Conservation (phyloP, 1,140 invertebrate species). For the Papilio machaon region DNA sequence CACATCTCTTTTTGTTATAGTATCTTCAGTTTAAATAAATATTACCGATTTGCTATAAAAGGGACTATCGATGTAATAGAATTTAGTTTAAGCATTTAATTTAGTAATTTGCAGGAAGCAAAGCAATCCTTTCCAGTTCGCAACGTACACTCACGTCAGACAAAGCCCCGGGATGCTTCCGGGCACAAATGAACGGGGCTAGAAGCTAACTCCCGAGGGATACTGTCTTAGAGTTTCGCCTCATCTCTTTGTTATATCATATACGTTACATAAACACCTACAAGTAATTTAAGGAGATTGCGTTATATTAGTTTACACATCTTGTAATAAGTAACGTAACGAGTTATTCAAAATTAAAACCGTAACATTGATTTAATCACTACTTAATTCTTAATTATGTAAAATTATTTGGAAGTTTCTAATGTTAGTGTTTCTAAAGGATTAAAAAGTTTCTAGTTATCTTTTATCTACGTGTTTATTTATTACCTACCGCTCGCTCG, state of each 20-base stretch:
- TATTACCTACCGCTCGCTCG: too few species aligned
- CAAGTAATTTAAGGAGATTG: background rate
- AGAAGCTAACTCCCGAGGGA: constrained; percentile 6
- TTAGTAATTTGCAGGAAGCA: background rate
- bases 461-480: too few species aligned
- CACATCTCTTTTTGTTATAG: too few species aligned
- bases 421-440: too few species aligned
- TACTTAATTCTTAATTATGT: too few species aligned
- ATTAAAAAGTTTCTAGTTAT: too few species aligned
- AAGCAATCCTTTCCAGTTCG: constrained; percentile 16
- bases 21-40: background rate
- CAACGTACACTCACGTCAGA: background rate
- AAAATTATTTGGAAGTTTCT: too few species aligned
- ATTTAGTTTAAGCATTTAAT: background rate
- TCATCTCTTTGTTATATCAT: constrained; percentile 5
- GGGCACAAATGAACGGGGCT: constrained; percentile 20
- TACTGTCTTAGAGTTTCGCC: constrained; percentile 21
- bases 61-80: background rate
- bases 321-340: background rate
- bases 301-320: background rate
- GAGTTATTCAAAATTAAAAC: too few species aligned
- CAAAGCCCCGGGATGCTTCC: constrained; percentile 19
- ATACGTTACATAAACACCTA: background rate
- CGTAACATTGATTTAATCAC: too few species aligned
- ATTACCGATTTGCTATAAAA: background rate